Evolutionary conservation across 2,888 invertebrate genomes (phyloP).

Genomic region (Macrosoma leucophasiata): DNA sequence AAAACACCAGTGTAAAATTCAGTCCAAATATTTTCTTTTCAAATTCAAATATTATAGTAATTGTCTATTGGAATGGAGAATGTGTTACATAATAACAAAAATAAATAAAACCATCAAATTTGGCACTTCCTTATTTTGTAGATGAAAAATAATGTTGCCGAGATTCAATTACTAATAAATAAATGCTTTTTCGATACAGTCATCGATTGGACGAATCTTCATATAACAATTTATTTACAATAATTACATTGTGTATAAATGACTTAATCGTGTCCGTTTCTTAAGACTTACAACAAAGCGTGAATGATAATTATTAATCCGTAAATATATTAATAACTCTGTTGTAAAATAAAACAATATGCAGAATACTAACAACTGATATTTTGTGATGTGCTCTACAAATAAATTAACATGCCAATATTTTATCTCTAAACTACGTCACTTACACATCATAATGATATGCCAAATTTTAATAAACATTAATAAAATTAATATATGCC

Average conservation of each 20-base stretch:
- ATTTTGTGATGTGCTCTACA: conserved; percentile 7
- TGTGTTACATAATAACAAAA: conserved; percentile 36
- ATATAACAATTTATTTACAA: conserved; percentile 64
- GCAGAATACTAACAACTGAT: too few relatives aligned
- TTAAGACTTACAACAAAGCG: conserved; percentile 1
- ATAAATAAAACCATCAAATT: conserved; percentile 46
- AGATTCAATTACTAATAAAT: conserved; percentile 54
- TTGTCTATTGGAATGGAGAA: conserved; percentile 65
- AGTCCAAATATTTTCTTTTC: conserved; percentile 68
- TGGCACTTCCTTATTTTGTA: conserved; percentile 52
- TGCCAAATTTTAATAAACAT: conserved; percentile 40
- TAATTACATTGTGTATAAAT: conserved; percentile 51
- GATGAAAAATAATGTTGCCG: conserved; percentile 42
- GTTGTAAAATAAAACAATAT: too few relatives aligned
- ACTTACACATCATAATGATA: conserved; percentile 54
- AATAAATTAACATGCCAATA: conserved; percentile 5
- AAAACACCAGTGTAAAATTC: conserved; percentile 41
- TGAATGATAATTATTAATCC: conserved; percentile 1
- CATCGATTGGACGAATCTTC: conserved; percentile 52
- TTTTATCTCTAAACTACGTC: conserved; percentile 36
- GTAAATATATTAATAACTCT: conserved; percentile 3
- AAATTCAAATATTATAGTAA: conserved; percentile 48
- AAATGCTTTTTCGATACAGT: conserved; percentile 50
- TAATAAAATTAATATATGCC: conserved; percentile 33
- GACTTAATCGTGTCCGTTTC: conserved; percentile 28